These are phyloP conservation scores for Tachystola acroxantha DNA, from an alignment of 2,888 invertebrate genomes.

Conservation along the genomic window DNA sequence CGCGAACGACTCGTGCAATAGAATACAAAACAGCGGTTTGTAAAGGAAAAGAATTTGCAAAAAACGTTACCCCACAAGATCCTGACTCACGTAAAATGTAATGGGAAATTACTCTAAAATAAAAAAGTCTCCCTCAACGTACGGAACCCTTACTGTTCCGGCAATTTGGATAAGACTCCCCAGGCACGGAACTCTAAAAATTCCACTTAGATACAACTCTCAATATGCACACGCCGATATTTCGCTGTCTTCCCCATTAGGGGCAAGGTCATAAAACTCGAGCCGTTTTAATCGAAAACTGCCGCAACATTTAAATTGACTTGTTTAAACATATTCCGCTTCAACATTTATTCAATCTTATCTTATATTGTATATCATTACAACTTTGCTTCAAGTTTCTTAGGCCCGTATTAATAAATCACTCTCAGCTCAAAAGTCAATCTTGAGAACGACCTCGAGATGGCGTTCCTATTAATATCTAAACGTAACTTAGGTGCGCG, in stretches of 20 bases:
- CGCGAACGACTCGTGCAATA: not conserved
- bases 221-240: conserved; percentile 54
- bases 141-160: conserved; percentile 59
- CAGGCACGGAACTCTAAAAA: conserved; percentile 57
- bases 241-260: conserved; percentile 37
- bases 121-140: conserved; percentile 55
- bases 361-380: no score
- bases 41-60: conserved; percentile 31
- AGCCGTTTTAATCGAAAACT: conserved; percentile 49
- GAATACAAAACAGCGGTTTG: conserved; percentile 9
- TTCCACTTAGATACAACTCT: conserved; percentile 59
- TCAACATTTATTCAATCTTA: no score
- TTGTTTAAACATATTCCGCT: no score
- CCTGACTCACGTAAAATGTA: conserved; percentile 64
- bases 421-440: no score
- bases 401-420: no score
- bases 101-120: conserved; percentile 73
- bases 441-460: no score
- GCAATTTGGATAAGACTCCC: conserved; percentile 69
- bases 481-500: no score
- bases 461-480: no score
- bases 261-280: conserved; percentile 48
- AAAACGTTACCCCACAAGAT: conserved; percentile 57
- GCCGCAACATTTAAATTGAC: conserved; percentile 2
- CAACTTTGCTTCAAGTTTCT: no score